phyloP scores from a whole-genome alignment of 2,113 vertebrate species.

The Sander vitreus region DNA sequence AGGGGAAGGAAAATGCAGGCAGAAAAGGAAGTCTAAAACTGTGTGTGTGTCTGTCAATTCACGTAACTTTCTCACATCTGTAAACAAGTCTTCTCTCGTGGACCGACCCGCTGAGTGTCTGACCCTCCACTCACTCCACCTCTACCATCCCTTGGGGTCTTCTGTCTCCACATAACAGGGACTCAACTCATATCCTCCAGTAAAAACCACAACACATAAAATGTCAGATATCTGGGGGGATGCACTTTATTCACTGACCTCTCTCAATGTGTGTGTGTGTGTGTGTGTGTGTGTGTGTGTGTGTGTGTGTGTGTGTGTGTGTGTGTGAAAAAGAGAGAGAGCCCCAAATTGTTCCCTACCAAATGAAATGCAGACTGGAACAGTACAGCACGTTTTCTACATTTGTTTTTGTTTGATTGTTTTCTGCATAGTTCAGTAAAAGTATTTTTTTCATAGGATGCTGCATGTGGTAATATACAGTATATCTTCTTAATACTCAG shows the following conservation, averaged over 20 bases:
- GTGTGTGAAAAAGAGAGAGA: no score
- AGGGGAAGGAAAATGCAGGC: slow-evolving; percentile 3
- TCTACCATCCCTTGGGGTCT: slow-evolving; percentile 1
- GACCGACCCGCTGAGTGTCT: slow-evolving; percentile 12
- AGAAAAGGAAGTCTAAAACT: neutral
- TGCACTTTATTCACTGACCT: slow-evolving; percentile 57
- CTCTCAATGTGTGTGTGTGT: slow-evolving; percentile 4
- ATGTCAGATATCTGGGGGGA: slow-evolving; percentile 55
- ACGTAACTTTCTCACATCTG: neutral
- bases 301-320: neutral
- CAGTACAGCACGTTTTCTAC: neutral
- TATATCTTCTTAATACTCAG: neutral
- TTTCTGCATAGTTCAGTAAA: neutral
- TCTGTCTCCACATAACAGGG: slow-evolving; percentile 38
- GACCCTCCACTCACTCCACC: slow-evolving; percentile 32
- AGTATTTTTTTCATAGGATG: neutral
- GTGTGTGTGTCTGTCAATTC: neutral
- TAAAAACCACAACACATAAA: slow-evolving; percentile 52
- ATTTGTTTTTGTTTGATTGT: neutral
- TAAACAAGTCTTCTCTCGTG: neutral
- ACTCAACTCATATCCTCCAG: slow-evolving; percentile 31
- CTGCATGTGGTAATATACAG: neutral
- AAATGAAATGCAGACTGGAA: slow-evolving; percentile 15
- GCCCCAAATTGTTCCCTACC: neutral
- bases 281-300: neutral